Base-by-base conservation (phyloP, 2,888 invertebrate genomes). In the Ligdia adustata region DNA sequence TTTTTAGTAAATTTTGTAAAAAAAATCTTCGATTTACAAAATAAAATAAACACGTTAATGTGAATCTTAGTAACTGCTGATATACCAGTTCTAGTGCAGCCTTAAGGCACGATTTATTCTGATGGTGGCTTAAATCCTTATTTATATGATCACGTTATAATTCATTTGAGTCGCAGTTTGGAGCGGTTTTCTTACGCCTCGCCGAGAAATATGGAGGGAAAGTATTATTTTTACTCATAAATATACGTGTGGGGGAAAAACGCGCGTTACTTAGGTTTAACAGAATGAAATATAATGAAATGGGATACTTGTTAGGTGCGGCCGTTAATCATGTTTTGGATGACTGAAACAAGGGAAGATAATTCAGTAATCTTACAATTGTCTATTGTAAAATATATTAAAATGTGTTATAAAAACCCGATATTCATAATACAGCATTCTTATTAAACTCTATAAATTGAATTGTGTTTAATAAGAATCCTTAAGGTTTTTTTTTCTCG, bases 111-210 rank as follows among this genome's bases (percentile, higher is more conserved):
- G 81, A 82, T 79, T 79, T 81, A 80, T 79, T 75, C 72, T 74
- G 75, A 79, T 76, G 77, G 72, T 64, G 62, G 64, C 69, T 73
- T 81, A 85, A 86, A 86, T 83, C 85, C 83, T 86, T 87, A 84
- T 86, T 85, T 87, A 87, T 85, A 83, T 79, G 80, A 83, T 82
- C 80, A 81, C 75, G 78, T 73, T 63, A 79, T 85, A 82, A 82
- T 77, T 86, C 79, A 79, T 77, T 52, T 55, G 59, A 63, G 59
- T 59, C 57, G 56, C 56, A 46, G 57, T 55, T 53, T 45, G 49
- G 57, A 55, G 42, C 49, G 49, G 48, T 52, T 59, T 53, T 56
- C 55, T 54, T 45, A 46, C 52, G 52, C 46, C 32, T 41, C 32
- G 40, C 31, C 20, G 51, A 27, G 43, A 52, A 45, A 57, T 57